Percentiles rank a stretch among this genome's conserved stretches.
Conservation (phyloP, 2,888 invertebrate species). For the Spatulosminthurus flaviceps region DNA sequence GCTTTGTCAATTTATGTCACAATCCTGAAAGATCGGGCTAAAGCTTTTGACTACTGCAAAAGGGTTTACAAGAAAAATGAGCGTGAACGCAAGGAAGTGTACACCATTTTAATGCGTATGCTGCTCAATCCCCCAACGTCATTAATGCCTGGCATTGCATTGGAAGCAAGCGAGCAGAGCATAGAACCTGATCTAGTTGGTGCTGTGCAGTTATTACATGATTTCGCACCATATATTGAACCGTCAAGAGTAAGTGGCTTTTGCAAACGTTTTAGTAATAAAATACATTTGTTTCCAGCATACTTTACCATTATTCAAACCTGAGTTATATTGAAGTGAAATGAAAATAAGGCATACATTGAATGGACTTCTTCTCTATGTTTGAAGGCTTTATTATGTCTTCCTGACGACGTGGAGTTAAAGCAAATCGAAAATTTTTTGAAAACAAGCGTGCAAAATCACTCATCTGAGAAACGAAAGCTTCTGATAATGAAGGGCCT, state of each 20-base stretch:
- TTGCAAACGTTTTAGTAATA: too few relatives aligned
- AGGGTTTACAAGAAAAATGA: conserved; percentile 70
- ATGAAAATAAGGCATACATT: too few relatives aligned
- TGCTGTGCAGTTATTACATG: conserved; percentile 82
- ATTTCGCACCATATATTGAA: conserved; percentile 85
- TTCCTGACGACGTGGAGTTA: conserved; percentile 84
- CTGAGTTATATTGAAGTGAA: too few relatives aligned
- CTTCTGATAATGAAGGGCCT: conserved; percentile 84
- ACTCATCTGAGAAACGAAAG: conserved; percentile 77
- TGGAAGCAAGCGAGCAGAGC: conserved; percentile 66
- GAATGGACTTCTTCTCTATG: too few relatives aligned
- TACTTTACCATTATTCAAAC: too few relatives aligned
- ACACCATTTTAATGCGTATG: conserved; percentile 72
- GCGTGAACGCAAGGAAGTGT: conserved; percentile 56
- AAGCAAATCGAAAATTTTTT: conserved; percentile 80
- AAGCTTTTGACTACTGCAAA: conserved; percentile 87
- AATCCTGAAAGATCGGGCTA: conserved; percentile 80
- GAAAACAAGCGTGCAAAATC: conserved; percentile 79
- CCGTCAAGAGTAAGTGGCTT: conserved; percentile 74
- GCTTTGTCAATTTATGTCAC: conserved; percentile 92
- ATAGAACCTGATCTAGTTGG: conserved; percentile 79
- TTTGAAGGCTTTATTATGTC: conserved; percentile 75
- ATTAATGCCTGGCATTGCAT: conserved; percentile 68
- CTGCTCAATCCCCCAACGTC: conserved; percentile 70
- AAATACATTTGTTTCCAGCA: too few relatives aligned